phyloP scores from a whole-genome alignment of 1,140 invertebrate species.

The Drosophila pseudoananassae region DNA sequence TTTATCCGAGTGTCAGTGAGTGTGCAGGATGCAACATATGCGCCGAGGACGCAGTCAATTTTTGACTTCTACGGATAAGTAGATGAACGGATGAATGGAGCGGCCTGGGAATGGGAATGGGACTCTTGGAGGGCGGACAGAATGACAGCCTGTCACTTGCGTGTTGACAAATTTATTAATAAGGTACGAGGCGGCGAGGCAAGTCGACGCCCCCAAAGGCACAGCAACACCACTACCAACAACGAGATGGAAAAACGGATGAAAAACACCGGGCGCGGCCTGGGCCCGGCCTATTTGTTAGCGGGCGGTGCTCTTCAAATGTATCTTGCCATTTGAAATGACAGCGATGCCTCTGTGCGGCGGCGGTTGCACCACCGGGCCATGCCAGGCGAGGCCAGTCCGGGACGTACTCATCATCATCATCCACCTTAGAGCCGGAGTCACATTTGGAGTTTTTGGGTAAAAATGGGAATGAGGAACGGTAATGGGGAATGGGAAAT shows the following conservation, averaged over 20 bases:
- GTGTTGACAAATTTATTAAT: constrained; percentile 84
- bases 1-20: constrained; percentile 32
- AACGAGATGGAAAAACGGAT: constrained; percentile 40
- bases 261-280: constrained; percentile 55
- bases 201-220: constrained; percentile 69
- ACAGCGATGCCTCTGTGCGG: constrained; percentile 38
- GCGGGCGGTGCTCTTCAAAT: constrained; percentile 77
- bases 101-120: constrained; percentile 15
- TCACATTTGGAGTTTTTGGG: constrained; percentile 20
- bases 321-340: constrained; percentile 67
- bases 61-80: constrained; percentile 66
- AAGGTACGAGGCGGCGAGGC: constrained; percentile 69
- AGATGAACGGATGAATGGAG: constrained; percentile 65
- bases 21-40: constrained; percentile 74
- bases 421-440: constrained; percentile 53
- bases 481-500: constrained; percentile 27
- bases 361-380: constrained; percentile 44
- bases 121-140: constrained; percentile 44
- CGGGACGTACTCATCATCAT: constrained; percentile 30
- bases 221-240: constrained; percentile 6
- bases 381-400: background rate
- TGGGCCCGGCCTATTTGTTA: constrained; percentile 71
- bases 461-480: background rate
- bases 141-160: constrained; percentile 79
- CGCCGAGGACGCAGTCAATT: constrained; percentile 59